Base-by-base conservation (phyloP, 2,797 vertebrate genomes). In the Scyliorhinus canicula region DNA sequence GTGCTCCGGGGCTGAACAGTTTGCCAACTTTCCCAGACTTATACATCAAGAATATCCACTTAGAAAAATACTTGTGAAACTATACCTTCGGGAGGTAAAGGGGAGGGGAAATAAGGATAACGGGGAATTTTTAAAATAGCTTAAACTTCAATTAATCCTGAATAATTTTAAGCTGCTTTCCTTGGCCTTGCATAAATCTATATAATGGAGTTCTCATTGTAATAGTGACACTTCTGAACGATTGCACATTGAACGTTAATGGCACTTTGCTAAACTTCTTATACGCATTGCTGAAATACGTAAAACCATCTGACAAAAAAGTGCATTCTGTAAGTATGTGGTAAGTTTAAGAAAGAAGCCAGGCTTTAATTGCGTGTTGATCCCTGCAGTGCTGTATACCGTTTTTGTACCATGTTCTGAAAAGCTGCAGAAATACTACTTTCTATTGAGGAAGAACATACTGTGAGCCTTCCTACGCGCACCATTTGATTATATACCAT, bases 321-420 rank as follows among this genome's bases (percentile, higher is more conserved):
- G 35, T 26, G 35, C 52, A 44, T 91, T 91, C 6, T 65, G n/a
- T 26, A 91, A 91, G 40, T 91, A 91, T 65, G 21, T 91, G 60
- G 21, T 91, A 40, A 65, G 40, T 91, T 91, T 91, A 91, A 91
- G 60, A 91, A 65, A 91, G 88, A 65, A 91, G 88, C 40, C 57
- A 65, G 57, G n/a, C n/a, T 91, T 91, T 91, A 91, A 91, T 91
- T 91, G 88, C 9, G 8, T 91, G 60, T 91, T 91, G 88, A 91
- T 65, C 60, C 88, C 88, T 91, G 88, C n/a, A 65, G 88, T 91
- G 88, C 60, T 44, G 40, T 65, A 44, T 91, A 91, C 60, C 88
- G 65, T 65, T 91, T 91, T 91, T 91, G 60, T 91, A 91, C 57
- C 88, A 63, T 91, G n/a, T n/a, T 65, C 24, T 63, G 79, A 82